Conservation (phyloP, 2,888 invertebrate species). For the Pristionchus japonicus region DNA sequence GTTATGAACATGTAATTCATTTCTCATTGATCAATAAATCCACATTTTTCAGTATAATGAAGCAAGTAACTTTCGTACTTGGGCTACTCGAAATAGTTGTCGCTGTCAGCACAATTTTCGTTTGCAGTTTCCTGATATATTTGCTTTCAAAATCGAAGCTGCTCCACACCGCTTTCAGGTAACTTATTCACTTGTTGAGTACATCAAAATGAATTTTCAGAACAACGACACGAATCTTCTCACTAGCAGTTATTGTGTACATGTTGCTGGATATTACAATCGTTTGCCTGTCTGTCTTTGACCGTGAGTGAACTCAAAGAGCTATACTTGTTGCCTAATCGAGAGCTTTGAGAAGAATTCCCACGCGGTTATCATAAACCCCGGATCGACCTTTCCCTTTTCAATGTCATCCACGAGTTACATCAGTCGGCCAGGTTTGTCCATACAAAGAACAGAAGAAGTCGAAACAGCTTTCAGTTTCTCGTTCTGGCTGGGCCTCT, state of each 20-base stretch:
- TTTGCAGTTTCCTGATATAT: neutral
- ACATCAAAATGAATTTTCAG: neutral
- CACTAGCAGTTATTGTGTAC: neutral
- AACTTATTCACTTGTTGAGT: neutral
- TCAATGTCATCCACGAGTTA: neutral
- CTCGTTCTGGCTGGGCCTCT: neutral
- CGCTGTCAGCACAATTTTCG: neutral
- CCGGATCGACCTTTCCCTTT: neutral
- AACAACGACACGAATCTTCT: neutral
- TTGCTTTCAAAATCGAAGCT: neutral
- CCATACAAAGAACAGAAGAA: no score
- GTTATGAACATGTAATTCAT: neutral
- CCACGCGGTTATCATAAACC: neutral
- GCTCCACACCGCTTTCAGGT: constrained; percentile 7
- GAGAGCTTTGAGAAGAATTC: neutral
- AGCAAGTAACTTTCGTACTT: neutral
- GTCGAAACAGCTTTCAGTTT: neutral
- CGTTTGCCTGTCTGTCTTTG: neutral
- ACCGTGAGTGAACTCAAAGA: neutral
- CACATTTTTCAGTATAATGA: neutral
- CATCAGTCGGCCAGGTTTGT: neutral
- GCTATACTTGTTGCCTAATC: neutral
- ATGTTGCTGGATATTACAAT: neutral
- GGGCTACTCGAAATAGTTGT: neutral
- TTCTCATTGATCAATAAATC: neutral